These are phyloP conservation scores for Bombus affinis DNA, from an alignment of 1,140 invertebrate genomes.

Conservation along the genomic window DNA sequence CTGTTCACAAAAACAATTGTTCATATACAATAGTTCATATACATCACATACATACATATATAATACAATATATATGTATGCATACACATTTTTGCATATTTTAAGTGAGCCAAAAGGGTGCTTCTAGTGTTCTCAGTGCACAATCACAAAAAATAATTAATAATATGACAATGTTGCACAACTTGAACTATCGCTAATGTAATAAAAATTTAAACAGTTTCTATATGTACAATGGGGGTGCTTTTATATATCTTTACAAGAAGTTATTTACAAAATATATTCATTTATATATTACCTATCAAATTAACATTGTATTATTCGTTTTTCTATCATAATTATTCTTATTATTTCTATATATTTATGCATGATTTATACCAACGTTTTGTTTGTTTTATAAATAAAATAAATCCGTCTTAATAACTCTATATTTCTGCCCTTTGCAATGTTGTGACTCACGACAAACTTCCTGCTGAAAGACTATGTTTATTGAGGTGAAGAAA, in stretches of 20 bases:
- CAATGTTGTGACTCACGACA: constrained; percentile 64
- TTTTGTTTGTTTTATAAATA: constrained; percentile 74
- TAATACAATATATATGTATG: constrained; percentile 65
- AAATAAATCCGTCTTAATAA: constrained; percentile 75
- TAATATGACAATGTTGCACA: constrained; percentile 74
- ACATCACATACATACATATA: constrained; percentile 68
- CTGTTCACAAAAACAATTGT: constrained; percentile 75
- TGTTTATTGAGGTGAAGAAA: constrained; percentile 56
- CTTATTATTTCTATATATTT: constrained; percentile 72
- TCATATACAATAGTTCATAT: constrained; percentile 73
- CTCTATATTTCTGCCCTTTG: constrained; percentile 63
- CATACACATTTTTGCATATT: constrained; percentile 55
- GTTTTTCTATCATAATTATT: constrained; percentile 71
- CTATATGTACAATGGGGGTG: constrained; percentile 77
- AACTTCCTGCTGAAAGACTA: constrained; percentile 70
- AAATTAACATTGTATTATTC: constrained; percentile 79
- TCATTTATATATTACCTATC: constrained; percentile 80
- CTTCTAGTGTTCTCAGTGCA: constrained; percentile 69
- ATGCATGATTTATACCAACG: constrained; percentile 71
- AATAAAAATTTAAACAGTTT: constrained; percentile 79
- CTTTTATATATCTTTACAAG: constrained; percentile 78
- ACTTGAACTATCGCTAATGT: constrained; percentile 74
- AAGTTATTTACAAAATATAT: constrained; percentile 83
- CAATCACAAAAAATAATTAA: constrained; percentile 70
- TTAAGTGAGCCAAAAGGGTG: constrained; percentile 61